A percentile compares a stretch with the other conserved stretches of the same genome.
phyloP scores from a whole-genome alignment of 2,888 invertebrate genomes.

The Oegoconia quadripuncta region DNA sequence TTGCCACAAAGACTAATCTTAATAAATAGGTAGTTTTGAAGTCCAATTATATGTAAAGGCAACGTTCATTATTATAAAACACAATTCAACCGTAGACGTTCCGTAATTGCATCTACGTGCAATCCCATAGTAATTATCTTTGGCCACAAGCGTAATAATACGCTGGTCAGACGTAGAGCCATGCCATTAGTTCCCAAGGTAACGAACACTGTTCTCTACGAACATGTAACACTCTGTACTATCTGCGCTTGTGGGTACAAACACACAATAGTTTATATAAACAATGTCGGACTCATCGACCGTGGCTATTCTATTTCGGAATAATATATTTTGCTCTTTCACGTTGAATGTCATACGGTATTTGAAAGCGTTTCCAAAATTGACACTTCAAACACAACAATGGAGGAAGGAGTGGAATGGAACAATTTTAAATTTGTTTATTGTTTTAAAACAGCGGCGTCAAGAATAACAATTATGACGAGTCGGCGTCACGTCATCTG shows the following conservation, averaged over 20 bases:
- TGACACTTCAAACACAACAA: no score
- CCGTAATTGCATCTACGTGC: slow-evolving; percentile 61
- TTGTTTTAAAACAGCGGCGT: no score
- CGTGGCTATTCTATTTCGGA: no score
- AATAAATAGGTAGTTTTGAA: slow-evolving; percentile 5
- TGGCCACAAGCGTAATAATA: slow-evolving; percentile 57
- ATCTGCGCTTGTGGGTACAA: background rate
- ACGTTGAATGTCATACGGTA: no score
- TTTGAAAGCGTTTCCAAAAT: no score
- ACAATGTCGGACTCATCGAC: slow-evolving; percentile 5
- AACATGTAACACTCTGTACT: slow-evolving; percentile 19
- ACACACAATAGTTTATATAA: no score
- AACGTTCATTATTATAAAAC: slow-evolving; percentile 20
- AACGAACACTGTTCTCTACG: slow-evolving; percentile 30
- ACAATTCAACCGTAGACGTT: slow-evolving; percentile 34
- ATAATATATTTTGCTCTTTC: no score
- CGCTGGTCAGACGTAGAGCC: slow-evolving; percentile 34
- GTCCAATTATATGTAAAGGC: slow-evolving; percentile 11
- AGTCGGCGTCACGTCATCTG: no score
- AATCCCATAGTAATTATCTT: slow-evolving; percentile 63
- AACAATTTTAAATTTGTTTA: no score
- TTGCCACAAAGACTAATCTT: no score
- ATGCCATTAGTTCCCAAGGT: slow-evolving; percentile 46
- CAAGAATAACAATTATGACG: no score
- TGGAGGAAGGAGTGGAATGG: no score